A percentile compares a stretch with the other conserved stretches of the same genome.
Evolutionary conservation across 2,797 vertebrate species (phyloP).

Genomic region (Clamator glandarius): DNA sequence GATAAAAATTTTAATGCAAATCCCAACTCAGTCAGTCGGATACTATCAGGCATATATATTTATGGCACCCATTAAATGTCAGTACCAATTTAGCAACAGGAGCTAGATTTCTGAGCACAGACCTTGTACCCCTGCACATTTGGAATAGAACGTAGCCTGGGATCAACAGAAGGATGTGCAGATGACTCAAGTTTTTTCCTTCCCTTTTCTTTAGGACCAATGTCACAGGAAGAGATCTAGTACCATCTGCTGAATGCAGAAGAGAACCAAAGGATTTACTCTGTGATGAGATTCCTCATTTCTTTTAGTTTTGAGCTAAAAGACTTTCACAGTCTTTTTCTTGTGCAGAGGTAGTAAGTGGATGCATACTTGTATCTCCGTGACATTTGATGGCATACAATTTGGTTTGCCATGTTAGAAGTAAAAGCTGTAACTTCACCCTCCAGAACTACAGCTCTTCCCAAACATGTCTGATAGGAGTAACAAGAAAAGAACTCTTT

Average conservation of each 20-base stretch:
- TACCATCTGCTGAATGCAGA: neutral
- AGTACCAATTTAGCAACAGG: neutral
- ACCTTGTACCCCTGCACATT: neutral
- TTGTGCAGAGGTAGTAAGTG: neutral
- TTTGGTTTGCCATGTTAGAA: neutral
- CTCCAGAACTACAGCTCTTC: neutral
- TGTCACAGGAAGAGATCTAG: neutral
- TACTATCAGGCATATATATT: neutral
- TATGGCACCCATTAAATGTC: neutral
- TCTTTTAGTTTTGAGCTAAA: neutral
- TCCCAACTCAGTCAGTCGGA: neutral
- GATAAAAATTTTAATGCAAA: neutral
- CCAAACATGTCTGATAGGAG: neutral
- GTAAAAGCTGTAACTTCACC: neutral
- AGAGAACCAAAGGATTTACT: neutral
- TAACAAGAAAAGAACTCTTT: neutral
- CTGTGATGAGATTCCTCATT: neutral
- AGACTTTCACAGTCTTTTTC: neutral
- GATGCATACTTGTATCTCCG: neutral
- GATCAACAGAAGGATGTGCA: neutral
- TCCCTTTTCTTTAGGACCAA: rapidly evolving
- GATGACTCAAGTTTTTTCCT: neutral
- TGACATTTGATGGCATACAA: too few species aligned
- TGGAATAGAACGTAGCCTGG: neutral
- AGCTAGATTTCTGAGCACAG: neutral